phyloP scores from a whole-genome alignment of 2,888 invertebrate species.

The Smittia aterrima region DNA sequence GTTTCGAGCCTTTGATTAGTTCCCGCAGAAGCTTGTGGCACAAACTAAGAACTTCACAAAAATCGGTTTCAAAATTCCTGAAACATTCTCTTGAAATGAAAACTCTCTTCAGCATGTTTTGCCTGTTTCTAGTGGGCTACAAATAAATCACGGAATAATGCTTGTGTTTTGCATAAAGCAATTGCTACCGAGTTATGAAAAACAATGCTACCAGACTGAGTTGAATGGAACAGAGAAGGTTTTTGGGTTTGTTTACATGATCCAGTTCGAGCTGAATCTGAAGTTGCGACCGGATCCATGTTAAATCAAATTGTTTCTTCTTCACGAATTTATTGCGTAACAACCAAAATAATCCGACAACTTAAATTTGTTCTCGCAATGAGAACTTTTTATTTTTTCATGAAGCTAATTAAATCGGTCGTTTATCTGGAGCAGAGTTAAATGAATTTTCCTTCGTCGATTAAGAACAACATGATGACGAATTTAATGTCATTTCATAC shows the following conservation, averaged over 20 bases:
- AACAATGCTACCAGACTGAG: constrained; percentile 22
- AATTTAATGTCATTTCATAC: no score
- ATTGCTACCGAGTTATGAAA: background rate
- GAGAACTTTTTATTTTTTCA: background rate
- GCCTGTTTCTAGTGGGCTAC: background rate
- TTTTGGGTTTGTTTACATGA: background rate
- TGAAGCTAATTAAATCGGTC: background rate
- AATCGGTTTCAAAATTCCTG: no score
- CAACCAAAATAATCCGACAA: constrained; percentile 15
- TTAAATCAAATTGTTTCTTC: background rate
- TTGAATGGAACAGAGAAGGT: background rate
- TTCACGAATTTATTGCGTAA: background rate
- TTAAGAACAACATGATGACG: background rate
- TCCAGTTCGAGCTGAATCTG: background rate
- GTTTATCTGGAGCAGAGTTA: background rate
- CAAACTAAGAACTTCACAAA: no score
- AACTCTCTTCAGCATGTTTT: background rate
- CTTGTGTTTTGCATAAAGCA: constrained; percentile 21
- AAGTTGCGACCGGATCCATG: background rate
- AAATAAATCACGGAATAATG: constrained; percentile 25
- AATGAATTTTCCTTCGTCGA: background rate
- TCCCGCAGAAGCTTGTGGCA: no score
- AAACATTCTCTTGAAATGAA: background rate
- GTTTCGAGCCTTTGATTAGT: no score
- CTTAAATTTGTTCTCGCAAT: constrained; percentile 6